These are phyloP conservation scores for Corvus cornix DNA, from an alignment of 2,113 vertebrate genomes.

Conservation along the genomic window DNA sequence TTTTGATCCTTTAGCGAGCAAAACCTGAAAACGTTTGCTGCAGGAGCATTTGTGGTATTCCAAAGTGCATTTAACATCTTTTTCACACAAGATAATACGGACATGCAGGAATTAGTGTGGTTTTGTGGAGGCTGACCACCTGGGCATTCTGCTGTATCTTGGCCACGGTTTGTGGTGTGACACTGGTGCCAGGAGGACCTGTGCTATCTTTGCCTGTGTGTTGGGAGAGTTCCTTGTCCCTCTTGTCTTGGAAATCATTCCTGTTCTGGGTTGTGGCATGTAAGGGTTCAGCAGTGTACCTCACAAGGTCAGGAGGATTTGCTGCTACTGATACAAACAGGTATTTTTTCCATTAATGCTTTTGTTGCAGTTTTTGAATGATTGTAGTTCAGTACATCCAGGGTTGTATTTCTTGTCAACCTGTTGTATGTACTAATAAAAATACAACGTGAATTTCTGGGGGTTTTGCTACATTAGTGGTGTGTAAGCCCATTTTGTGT, in stretches of 20 bases:
- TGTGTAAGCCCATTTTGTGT: rapidly evolving
- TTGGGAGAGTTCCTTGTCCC: not conserved
- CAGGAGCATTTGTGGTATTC: not conserved
- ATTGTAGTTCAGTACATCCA: not conserved
- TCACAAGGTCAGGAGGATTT: not conserved
- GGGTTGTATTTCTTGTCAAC: not conserved
- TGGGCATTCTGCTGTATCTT: not conserved
- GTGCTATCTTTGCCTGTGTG: rapidly evolving
- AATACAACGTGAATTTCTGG: not conserved
- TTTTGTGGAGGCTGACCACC: not conserved
- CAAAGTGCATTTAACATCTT: rapidly evolving
- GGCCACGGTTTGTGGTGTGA: not conserved
- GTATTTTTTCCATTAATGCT: not conserved
- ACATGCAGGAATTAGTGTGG: not conserved
- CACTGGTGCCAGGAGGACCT: no score
- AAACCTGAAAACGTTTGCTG: not conserved
- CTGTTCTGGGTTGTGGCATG: rapidly evolving
- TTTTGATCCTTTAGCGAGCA: rapidly evolving
- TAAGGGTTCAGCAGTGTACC: rapidly evolving
- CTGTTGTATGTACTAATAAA: not conserved
- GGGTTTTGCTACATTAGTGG: rapidly evolving
- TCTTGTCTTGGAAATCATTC: rapidly evolving
- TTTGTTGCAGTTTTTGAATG: not conserved
- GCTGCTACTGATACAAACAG: rapidly evolving
- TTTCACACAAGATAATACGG: not conserved